Conservation (phyloP, 2,113 vertebrate genomes). For the Pleuronectes platessa region DNA sequence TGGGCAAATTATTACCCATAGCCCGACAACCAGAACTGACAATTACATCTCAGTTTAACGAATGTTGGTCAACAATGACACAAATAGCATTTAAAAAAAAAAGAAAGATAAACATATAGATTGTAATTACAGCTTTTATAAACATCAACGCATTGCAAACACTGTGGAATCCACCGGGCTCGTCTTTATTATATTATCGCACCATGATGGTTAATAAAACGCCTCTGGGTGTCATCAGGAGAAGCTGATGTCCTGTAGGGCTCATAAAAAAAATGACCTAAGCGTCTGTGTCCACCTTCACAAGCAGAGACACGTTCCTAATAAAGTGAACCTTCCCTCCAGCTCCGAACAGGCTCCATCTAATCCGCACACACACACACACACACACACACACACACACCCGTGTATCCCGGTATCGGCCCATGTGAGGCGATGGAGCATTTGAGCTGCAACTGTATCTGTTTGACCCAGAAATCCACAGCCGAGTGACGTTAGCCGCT, state of each 20-base stretch:
- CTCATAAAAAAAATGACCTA: too few relatives aligned
- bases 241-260: background rate
- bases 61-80: background rate
- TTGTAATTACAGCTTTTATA: background rate
- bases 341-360: slow-evolving; percentile 16
- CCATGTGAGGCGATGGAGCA: slow-evolving; percentile 52
- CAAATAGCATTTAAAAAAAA: too few relatives aligned
- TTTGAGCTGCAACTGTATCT: slow-evolving; percentile 72
- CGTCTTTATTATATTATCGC: too few relatives aligned
- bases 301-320: background rate
- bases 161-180: too few relatives aligned
- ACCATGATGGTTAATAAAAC: background rate
- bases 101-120: background rate
- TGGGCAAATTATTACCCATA: too few relatives aligned
- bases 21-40: background rate
- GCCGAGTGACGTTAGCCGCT: slow-evolving; percentile 56
- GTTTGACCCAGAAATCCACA: slow-evolving; percentile 71
- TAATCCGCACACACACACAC: slow-evolving; percentile 9
- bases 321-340: background rate
- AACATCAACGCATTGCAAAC: background rate
- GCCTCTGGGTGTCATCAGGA: background rate
- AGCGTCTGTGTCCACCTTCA: background rate
- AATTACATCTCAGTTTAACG: background rate
- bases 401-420: slow-evolving; percentile 2
- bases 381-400: background rate